Conservation (phyloP, 2,888 invertebrate species). For the Koerneria pararmatus region DNA sequence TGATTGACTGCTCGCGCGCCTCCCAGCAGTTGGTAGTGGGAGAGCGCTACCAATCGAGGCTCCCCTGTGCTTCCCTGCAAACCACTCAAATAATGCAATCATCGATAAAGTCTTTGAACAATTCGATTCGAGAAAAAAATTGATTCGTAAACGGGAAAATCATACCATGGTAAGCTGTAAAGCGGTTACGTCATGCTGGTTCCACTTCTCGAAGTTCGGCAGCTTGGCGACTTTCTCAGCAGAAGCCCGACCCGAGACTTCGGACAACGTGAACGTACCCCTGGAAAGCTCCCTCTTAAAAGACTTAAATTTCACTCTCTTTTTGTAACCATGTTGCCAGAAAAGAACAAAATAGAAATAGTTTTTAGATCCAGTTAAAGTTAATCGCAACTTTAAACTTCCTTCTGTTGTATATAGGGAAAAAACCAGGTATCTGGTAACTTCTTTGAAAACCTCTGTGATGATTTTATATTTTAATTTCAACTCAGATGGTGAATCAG, state of each 20-base stretch:
- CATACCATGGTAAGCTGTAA: neutral
- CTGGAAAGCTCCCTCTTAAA: no score
- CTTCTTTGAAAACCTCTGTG: no score
- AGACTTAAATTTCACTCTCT: no score
- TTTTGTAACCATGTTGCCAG: no score
- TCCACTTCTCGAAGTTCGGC: neutral
- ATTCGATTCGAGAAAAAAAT: neutral
- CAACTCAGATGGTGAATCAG: no score
- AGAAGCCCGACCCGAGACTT: neutral
- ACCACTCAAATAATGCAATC: neutral
- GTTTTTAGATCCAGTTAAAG: no score
- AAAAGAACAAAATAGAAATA: neutral
- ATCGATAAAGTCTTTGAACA: neutral
- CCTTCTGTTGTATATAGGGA: no score
- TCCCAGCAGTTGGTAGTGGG: slow-evolving; percentile 19
- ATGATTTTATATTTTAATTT: no score
- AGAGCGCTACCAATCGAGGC: slow-evolving; percentile 3
- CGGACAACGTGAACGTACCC: neutral
- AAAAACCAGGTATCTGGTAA: no score
- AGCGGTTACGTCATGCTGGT: neutral
- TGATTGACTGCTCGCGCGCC: slow-evolving; percentile 20
- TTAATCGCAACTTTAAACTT: no score
- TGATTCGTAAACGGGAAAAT: no score
- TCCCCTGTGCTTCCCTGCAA: slow-evolving; percentile 2
- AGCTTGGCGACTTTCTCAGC: neutral